These are phyloP conservation scores for Amphiprion ocellaris DNA, from an alignment of 2,113 vertebrate species.

Conservation along the genomic window DNA sequence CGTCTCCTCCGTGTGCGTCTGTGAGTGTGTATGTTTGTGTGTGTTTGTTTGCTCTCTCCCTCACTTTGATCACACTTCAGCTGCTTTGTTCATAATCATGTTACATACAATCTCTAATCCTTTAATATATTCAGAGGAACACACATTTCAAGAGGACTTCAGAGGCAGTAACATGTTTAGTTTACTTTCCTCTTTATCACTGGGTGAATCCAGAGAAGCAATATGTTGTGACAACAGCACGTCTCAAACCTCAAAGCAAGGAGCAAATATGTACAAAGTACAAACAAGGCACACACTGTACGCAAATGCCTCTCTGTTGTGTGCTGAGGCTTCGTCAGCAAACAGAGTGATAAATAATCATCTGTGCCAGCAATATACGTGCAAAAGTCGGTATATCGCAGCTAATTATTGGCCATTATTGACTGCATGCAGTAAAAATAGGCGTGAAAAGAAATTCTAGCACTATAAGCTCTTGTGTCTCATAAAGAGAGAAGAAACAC, in stretches of 20 bases:
- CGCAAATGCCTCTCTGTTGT: neutral
- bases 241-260: constrained; percentile 33
- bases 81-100: constrained; percentile 61
- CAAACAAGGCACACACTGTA: constrained; percentile 14
- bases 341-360: neutral
- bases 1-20: constrained; percentile 22
- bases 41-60: constrained; percentile 26
- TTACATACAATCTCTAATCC: constrained; percentile 59
- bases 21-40: neutral
- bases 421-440: neutral
- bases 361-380: neutral
- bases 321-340: neutral
- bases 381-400: neutral
- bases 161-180: constrained; percentile 42
- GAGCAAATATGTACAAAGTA: constrained; percentile 48
- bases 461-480: neutral
- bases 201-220: constrained; percentile 5
- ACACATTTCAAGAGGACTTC: constrained; percentile 52
- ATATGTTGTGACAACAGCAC: constrained; percentile 20
- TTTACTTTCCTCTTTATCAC: constrained; percentile 43
- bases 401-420: neutral
- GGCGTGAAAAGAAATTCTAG: neutral
- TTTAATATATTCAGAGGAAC: constrained; percentile 58
- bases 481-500: constrained; percentile 18
- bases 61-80: constrained; percentile 51